Evolutionary conservation across 1,140 invertebrate species (phyloP), one percentile per base, ranked within the genome.

Genomic region (Mactra quadrangularis): DNA sequence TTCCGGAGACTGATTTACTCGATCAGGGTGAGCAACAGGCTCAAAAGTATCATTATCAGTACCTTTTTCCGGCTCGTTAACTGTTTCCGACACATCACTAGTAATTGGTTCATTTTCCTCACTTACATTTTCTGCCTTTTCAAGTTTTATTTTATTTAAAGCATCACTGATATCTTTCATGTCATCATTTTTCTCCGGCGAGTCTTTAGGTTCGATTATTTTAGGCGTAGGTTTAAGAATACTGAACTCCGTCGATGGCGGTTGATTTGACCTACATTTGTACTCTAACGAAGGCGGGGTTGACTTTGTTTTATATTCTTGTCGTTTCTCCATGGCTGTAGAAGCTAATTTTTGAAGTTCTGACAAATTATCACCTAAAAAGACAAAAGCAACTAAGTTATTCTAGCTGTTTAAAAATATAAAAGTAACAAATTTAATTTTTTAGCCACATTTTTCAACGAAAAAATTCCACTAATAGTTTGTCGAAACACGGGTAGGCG

Each of bases 191-290:
- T 31, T 33, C 13, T 64, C 35, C 15, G 27, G 11, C 19, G 4
- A 50, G 66, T 50, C 60, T 64, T 83, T 81, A 22, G 85, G 82
- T 68, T 89, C 87, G 19, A 87, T 64, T 25, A 87, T 79, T 17
- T 82, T 82, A 7, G 88, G 88, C 9, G 85, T 87, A 9, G 87
- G 85, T 45, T 86, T 87, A 22, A 84, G 87, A 17, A 88, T 86
- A 31, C 85, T 84, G 76, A 89, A 90, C 72, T 89, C 87, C 45
- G 86, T 85, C 7, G 76, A 82, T 41, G 6, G 38, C 47, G 85
- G 85, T 11, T 57, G 78, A 19, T 35, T 77, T 25, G 77, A 53
- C 50, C 82, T 86, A 19, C 66, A 22, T 19, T 29, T 76, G 72
- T 86, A 89, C 64, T 88, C 88, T 50, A 86, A 81, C 0, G 79